Conservation (phyloP, 2,113 vertebrate species). For the Lamprologus lemairii region DNA sequence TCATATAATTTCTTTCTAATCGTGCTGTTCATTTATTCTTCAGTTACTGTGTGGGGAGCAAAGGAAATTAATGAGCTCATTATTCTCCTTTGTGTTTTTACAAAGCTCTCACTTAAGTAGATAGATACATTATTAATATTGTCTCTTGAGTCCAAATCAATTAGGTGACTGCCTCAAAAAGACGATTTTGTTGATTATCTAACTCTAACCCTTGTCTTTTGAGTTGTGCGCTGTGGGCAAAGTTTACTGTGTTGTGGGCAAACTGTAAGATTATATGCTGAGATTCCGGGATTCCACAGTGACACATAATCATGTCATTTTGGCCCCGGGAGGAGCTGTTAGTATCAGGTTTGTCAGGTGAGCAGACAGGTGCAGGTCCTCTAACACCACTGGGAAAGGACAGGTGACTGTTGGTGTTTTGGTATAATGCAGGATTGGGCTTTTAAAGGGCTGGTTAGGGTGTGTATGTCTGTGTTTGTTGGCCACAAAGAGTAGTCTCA, state of each 20-base stretch:
- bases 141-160: background rate
- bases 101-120: background rate
- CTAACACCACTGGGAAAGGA: conserved; percentile 34
- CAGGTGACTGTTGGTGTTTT: conserved; percentile 1
- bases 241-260: background rate
- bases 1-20: conserved; percentile 6
- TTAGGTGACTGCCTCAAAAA: background rate
- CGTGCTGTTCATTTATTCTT: background rate
- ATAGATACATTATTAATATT: background rate
- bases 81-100: background rate
- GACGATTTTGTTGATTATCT: background rate
- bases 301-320: conserved; percentile 9
- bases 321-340: conserved; percentile 10
- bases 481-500: background rate
- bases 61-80: background rate
- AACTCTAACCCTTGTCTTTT: background rate
- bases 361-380: conserved; percentile 47
- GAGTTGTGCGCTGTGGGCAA: background rate
- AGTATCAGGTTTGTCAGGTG: conserved; percentile 67
- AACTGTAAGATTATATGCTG: background rate
- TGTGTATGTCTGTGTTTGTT: conserved; percentile 22
- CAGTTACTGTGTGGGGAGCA: background rate
- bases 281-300: background rate
- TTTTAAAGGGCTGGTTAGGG: conserved; percentile 7
- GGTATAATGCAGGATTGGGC: background rate